Evolutionary conservation across 2,888 invertebrate species (phyloP).

Genomic region (Hydrotaea cyrtoneurina): DNA sequence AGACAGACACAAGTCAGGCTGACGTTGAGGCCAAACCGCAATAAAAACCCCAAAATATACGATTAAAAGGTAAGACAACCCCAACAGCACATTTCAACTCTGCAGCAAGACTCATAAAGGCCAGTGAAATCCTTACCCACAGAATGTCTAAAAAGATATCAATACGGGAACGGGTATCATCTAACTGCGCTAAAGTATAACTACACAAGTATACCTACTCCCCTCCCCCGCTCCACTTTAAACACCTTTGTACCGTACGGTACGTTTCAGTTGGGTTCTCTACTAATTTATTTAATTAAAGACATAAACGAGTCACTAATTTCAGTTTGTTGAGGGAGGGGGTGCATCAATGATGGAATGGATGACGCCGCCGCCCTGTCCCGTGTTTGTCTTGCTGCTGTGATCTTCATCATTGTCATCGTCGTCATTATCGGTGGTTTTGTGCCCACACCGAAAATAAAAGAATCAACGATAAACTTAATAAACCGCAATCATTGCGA

Average conservation of each 20-base stretch:
- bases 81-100: background rate
- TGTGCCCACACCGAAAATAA: background rate
- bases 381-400: background rate
- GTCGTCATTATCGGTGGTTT: background rate
- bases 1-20: background rate
- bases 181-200: background rate
- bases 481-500: background rate
- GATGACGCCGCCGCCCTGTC: background rate
- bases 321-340: constrained; percentile 41
- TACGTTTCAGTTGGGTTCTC: background rate
- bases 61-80: background rate
- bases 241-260: background rate
- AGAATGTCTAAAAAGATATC: no score
- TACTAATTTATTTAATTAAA: constrained; percentile 68
- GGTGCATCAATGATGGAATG: no score
- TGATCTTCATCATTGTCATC: background rate
- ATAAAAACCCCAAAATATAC: background rate
- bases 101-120: no score
- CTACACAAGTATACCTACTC: background rate
- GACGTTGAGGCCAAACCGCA: background rate
- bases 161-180: background rate
- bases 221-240: no score
- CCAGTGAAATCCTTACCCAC: background rate
- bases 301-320: constrained; percentile 65
- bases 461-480: no score